phyloP scores from a whole-genome alignment of 2,888 invertebrate species.

The Ethmia dodecea region DNA sequence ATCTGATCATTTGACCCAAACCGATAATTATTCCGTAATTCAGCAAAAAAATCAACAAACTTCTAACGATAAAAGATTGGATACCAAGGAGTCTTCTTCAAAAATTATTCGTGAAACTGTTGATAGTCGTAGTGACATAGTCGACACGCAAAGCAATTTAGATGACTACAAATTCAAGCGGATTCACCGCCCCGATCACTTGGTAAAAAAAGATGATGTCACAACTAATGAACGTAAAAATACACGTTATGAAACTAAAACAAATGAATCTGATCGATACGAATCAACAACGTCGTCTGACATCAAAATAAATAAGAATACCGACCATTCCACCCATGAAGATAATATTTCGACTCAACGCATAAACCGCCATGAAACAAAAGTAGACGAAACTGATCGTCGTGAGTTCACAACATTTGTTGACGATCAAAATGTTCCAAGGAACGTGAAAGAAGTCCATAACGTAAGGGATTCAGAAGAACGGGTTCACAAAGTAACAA shows the following conservation, averaged over 20 bases:
- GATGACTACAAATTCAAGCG: conserved; percentile 15
- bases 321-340: conserved; percentile 17
- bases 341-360: conserved; percentile 20
- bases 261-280: background rate
- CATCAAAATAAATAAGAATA: conserved; percentile 15
- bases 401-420: conserved; percentile 23
- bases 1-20: conserved; percentile 21
- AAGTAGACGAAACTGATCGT: conserved; percentile 27
- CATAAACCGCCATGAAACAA: conserved; percentile 23
- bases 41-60: conserved; percentile 14
- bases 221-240: conserved; percentile 5
- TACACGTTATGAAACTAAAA: conserved; percentile 2
- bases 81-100: conserved; percentile 6
- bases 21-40: conserved; percentile 14
- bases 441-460: conserved; percentile 31
- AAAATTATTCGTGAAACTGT: conserved; percentile 8
- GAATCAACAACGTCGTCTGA: conserved; percentile 1
- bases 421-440: conserved; percentile 22
- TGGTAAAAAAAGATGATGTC: conserved; percentile 13
- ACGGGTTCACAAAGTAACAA: conserved; percentile 30
- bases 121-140: conserved; percentile 5
- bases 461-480: conserved; percentile 32
- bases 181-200: conserved; percentile 14
- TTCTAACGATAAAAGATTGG: conserved; percentile 14
- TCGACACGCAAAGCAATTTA: background rate